Evolutionary conservation across 2,888 invertebrate genomes (phyloP), one percentile per base, ranked within the genome.

Genomic region (Andrena chrysosceles): DNA sequence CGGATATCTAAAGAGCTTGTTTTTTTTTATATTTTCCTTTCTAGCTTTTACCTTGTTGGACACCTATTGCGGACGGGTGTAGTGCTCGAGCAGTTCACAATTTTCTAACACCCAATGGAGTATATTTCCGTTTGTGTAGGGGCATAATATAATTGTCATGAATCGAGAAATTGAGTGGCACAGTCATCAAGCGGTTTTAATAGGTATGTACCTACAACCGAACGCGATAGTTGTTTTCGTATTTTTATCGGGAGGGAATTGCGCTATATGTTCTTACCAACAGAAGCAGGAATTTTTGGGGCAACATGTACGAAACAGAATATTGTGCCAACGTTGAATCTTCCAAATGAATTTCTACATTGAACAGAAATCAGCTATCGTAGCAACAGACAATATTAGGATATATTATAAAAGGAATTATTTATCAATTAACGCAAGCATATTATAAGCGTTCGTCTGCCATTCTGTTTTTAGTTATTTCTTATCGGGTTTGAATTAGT

Each of bases 301-400:
- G 35, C 54, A 56, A 23, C 73, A 69, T 64, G n/a, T 69, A 68
- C n/a, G 10, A 75, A 60, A 54, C 42, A 29, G 54, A 77, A 77
- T 77, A 83, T 71, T 86, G 86, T 86, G 86, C 87, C 86, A 86
- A 87, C 79, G n/a, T 56, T 67, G 71, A 86, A 83, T 85, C 87
- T 86, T 86, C 87, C 87, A 87, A 86, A 83, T 76, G 68, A 68
- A 56, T 76, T 76, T 85, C 63, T 73, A 75, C 76, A 67, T 68
- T 67, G 64, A 77, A 62, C 73, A 42, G 48, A 49, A 72, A 62
- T 82, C 60, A 62, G 63, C 60, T 66, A 56, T 64, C 49, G 68
- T 74, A 63, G 49, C 31, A 35, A 49, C 42, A 74, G 75, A 70
- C 62, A 82, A 82, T 81, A 70, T 82, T 76, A 76, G 70, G 16